These are phyloP conservation scores for Nothobranchius furzeri DNA, from an alignment of 2,113 vertebrate genomes.

Conservation along the genomic window DNA sequence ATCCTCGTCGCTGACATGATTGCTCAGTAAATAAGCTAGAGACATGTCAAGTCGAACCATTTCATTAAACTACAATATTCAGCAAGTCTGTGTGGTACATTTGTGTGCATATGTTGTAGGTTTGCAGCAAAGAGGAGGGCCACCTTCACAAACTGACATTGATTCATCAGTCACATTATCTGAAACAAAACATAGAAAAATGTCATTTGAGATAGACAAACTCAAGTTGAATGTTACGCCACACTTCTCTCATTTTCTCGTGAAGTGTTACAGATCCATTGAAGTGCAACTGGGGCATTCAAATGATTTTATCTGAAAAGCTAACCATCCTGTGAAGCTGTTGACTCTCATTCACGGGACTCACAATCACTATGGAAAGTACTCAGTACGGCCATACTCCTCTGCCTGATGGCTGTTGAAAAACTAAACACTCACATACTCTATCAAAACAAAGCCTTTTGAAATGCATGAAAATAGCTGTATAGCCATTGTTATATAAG, in stretches of 20 bases:
- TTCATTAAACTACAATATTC: neutral
- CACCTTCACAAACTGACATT: neutral
- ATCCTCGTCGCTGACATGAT: constrained; percentile 26
- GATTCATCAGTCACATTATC: constrained; percentile 7
- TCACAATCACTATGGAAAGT: constrained; percentile 1
- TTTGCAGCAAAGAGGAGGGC: neutral
- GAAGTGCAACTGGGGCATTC: constrained; percentile 23
- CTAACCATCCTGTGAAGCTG: constrained; percentile 15
- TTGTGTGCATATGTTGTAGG: neutral
- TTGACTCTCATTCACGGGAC: constrained; percentile 9
- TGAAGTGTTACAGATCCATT: constrained; percentile 6
- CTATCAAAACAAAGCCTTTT: neutral
- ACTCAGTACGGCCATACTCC: neutral
- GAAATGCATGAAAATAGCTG: neutral
- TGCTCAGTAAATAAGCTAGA: constrained; percentile 15
- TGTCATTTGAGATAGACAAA: neutral
- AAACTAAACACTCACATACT: neutral
- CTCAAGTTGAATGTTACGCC: constrained; percentile 10
- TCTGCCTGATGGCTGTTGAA: constrained; percentile 9
- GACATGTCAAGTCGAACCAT: constrained; percentile 10
- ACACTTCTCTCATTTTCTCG: constrained; percentile 11
- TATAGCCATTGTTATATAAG: neutral
- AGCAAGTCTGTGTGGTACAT: neutral
- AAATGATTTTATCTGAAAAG: constrained; percentile 32
- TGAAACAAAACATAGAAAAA: constrained; percentile 1